Evolutionary conservation across 2,888 invertebrate species (phyloP), one percentile per base, ranked within the genome.

Genomic region (Acleris literana): DNA sequence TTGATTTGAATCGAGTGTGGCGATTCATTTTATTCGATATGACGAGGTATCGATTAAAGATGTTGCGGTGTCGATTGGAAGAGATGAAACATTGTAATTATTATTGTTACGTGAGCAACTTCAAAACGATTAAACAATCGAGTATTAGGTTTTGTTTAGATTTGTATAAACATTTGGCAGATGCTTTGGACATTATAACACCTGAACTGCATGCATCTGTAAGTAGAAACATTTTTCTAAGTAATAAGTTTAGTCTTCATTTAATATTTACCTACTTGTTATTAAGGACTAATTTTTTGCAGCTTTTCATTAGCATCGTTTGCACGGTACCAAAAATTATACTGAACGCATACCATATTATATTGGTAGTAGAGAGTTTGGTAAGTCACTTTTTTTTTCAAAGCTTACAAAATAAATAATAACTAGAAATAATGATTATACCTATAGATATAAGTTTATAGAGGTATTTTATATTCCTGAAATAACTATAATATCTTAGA

Each of bases 1-100:
- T 92, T 13, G 91, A 92, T 74, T 70, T 87, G 3, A 87, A 83
- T 71, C 75, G 91, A 68, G 84, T 88, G 0, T 91, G 90, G 91
- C 77, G 92, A 48, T 88, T 84, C 63, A 72, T 84, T 16, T 44
- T 91, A 16, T 84, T 88, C 52, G 85, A 90, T 69, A 74, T 81
- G 9, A 73, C 90, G 17, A 77, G 89, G 29, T 83, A 82, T 69
- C 80, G 92, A 44, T 75, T 92, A 33, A 83, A 78, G 57, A 70
- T 85, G 2, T 77, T 92, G 0, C 80, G 88, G 0, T 56, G 75
- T 22, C 78, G 90, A 56, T 70, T 92, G 46, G 81, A 85, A 59
- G 90, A 91, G 65, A 71, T 73, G 46, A 81, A 84, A 0, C 79
- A 81, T 18, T 72, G 69, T 22, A 79, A 84, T 70, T 82, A 71